Conservation (phyloP, 2,888 invertebrate genomes). For the Strigamia transsilvanica region DNA sequence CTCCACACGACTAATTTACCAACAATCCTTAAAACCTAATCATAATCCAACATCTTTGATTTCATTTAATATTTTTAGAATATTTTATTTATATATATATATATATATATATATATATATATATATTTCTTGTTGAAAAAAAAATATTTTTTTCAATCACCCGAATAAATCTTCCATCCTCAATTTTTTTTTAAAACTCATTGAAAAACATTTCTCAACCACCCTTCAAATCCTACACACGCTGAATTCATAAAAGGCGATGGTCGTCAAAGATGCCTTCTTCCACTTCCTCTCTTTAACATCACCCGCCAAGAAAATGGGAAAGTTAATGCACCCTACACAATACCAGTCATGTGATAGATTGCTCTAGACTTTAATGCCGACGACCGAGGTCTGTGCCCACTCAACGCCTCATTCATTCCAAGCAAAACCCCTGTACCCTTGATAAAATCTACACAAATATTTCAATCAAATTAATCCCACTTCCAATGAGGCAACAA, state of each 20-base stretch:
- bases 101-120: too few species aligned
- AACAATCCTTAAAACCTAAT: background rate
- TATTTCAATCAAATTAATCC: constrained; percentile 38
- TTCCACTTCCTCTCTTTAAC: constrained; percentile 46
- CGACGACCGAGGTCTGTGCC: constrained; percentile 38
- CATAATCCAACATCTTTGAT: background rate
- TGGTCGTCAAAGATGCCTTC: constrained; percentile 35
- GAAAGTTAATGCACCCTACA: constrained; percentile 38
- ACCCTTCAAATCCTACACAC: constrained; percentile 38
- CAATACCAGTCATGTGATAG: constrained; percentile 26
- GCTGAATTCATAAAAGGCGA: constrained; percentile 34
- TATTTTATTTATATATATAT: too few species aligned
- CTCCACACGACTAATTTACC: background rate
- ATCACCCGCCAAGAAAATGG: constrained; percentile 34
- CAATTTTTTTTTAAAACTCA: constrained; percentile 3
- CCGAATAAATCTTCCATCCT: constrained; percentile 18
- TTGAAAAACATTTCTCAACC: constrained; percentile 38
- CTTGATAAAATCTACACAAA: constrained; percentile 38
- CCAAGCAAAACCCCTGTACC: background rate
- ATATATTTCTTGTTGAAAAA: background rate
- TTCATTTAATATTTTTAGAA: background rate
- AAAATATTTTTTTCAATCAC: constrained; percentile 2
- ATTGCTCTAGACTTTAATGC: constrained; percentile 21
- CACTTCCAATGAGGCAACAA: constrained; percentile 26
- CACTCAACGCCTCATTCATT: constrained; percentile 7